Evolutionary conservation across 2,797 vertebrate species (phyloP).

Genomic region (Galago senegalensis): DNA sequence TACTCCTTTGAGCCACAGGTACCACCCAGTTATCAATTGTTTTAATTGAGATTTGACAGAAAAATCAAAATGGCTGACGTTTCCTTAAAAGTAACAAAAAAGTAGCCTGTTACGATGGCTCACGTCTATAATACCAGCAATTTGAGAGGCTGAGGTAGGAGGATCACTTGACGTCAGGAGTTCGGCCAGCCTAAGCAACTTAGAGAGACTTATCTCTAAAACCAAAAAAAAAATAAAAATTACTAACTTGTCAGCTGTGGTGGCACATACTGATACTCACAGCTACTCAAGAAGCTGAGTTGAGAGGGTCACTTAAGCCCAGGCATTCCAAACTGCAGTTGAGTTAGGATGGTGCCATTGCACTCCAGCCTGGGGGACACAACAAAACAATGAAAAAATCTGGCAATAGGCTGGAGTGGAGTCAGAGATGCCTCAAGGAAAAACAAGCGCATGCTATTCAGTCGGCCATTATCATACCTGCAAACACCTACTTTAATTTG

Average conservation of each 20-base stretch:
- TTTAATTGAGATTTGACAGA: conserved; percentile 7
- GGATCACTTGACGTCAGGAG: not conserved
- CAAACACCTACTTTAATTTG: not conserved
- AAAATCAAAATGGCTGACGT: not conserved
- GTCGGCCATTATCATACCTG: not conserved
- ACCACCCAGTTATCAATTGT: not conserved
- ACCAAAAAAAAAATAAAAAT: not conserved
- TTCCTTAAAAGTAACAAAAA: conserved; percentile 35
- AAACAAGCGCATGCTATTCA: not conserved
- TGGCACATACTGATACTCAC: not conserved
- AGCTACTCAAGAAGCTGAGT: not conserved
- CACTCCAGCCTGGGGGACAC: not conserved
- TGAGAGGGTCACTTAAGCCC: not conserved
- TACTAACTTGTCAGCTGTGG: not conserved
- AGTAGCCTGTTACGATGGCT: not conserved
- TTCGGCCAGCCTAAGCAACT: not conserved
- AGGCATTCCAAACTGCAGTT: not conserved
- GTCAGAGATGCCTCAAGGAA: not conserved
- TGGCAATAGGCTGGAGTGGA: not conserved
- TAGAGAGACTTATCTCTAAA: not conserved
- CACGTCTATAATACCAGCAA: not conserved
- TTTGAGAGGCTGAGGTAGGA: not conserved
- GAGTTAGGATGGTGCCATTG: not conserved
- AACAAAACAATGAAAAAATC: not conserved
- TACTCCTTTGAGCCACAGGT: too few species aligned